Conservation (phyloP, 2,113 vertebrate species). For the Microcebus tavaratra region DNA sequence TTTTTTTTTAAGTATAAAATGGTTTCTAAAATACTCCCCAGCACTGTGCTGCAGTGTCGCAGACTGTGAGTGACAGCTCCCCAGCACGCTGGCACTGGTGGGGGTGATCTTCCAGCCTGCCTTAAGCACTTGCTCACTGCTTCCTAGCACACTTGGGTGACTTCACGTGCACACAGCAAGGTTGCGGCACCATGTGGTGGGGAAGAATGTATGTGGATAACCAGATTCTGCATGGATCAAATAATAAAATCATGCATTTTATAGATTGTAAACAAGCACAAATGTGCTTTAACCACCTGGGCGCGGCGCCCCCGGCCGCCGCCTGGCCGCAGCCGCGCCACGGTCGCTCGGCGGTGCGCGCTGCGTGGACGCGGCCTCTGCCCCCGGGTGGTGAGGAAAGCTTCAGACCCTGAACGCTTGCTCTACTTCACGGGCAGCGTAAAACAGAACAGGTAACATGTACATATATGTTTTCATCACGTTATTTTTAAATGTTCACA, state of each 20-base stretch:
- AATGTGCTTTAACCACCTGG: background rate
- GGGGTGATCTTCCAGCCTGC: background rate
- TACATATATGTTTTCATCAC: too few species aligned
- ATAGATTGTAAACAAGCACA: background rate
- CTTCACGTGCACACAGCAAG: background rate
- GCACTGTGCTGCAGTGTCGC: background rate
- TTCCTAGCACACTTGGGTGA: background rate
- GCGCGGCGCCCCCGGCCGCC: too few species aligned
- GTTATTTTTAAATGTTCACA: too few species aligned
- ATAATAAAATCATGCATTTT: background rate
- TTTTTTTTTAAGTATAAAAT: background rate
- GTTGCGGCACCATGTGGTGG: background rate
- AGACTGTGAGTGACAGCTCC: background rate
- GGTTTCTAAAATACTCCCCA: background rate
- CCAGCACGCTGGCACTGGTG: background rate
- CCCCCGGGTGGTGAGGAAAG: fast-evolving
- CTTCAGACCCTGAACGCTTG: too few species aligned
- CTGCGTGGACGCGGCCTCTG: too few species aligned
- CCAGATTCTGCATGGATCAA: background rate
- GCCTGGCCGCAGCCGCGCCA: too few species aligned
- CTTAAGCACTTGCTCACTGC: background rate
- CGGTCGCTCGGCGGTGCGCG: too few species aligned
- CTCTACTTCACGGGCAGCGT: too few species aligned
- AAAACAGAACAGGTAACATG: too few species aligned
- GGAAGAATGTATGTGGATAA: background rate